Base-by-base conservation (phyloP, 2,888 invertebrate genomes). In the Micoletzkya japonica region DNA sequence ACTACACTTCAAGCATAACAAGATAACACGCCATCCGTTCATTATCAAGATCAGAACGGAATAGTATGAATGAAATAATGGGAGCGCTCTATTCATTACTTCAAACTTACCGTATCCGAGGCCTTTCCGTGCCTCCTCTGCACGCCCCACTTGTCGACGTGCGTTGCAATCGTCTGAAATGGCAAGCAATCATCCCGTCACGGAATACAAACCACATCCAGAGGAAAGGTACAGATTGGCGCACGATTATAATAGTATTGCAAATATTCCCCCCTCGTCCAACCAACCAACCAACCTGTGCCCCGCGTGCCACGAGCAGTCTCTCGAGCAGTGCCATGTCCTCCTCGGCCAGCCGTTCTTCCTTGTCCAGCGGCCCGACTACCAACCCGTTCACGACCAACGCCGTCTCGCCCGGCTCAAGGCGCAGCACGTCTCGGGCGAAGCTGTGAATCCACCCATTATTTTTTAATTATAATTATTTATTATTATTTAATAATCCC, bases 321-420 rank as follows among this genome's bases (percentile, higher is more conserved):
- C 92, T 90, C 85, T 97, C 95, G 61, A 97, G 88, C 39, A 98
- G 88, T 49, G 90, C 89, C 86, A 95, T 95, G 88, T 98, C 97
- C 67, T 95, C 95, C 39, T 90, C 88, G 0, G 36, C 37, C 37
- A 66, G 4, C 34, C 37, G 34, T 30, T 66, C 64, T 36, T 71
- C 70, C 28, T 54, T 70, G 37, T 73, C 70, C 36, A 80, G 70
- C n/a, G 76, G 76, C n/a, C 76, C 75, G 60, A 81, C 78, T 39
- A 95, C 89, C 74, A 93, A 90, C 17, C 95, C 94, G 88, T 97
- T 97, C 71, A 92, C 91, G 24, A 95, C 88, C 3, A 97, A 88
- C 0, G 91, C 91, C 73, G 91, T 89, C 63, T 90, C 89, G 3
- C 91, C 90, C 20, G 89, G 88, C 28, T 88, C 87, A 74, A 95